Base-by-base conservation (phyloP, 2,888 invertebrate species). In the Drosophila atripex region DNA sequence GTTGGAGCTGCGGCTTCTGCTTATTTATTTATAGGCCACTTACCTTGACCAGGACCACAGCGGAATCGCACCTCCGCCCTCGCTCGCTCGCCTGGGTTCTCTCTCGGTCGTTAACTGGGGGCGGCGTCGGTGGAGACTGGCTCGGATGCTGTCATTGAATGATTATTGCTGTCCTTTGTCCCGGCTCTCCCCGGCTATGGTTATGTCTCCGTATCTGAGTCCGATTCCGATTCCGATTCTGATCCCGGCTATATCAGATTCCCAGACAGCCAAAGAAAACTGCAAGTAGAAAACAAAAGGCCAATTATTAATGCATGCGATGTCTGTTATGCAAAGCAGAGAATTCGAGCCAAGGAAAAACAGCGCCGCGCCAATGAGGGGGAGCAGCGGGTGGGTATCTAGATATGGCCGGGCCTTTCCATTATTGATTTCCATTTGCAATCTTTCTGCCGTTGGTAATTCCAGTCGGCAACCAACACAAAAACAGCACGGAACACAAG, bases 401-500 rank as follows among this genome's bases (percentile, higher is more conserved):
- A 55, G 55, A 59, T 61, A 71, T 72, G 51, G 45, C 11, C 50
- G 43, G 80, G 75, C 64, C 64, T 77, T 84, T 74, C 54, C 75
- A 82, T 82, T 78, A 78, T 85, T 82, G 86, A 78, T 78, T 85
- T 85, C 53, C 78, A 80, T 75, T 78, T 65, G 39, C 56, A 55
- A 60, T 77, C 75, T 66, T 55, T 61, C 47, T 64, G 50, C 78
- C 69, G n/a, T 47, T 47, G 57, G 75, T 68, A 54, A 61, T 56
- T 64, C 59, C 54, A 65, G 55, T 54, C 45, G 41, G 59, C 66
- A 54, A 41, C 50, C 47, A 45, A 6, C 38, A 45, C 56, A 23
- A 49, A 49, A 11, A 25, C 47, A 28, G 7, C 25, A 41, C 50
- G 14, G n/a, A 49, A 51, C 35, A 21, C 18, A 45, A 49, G 46